Percentiles rank a stretch among this genome's conserved stretches.
Conservation (phyloP, 2,797 vertebrate genomes). For the Gouania willdenowi region DNA sequence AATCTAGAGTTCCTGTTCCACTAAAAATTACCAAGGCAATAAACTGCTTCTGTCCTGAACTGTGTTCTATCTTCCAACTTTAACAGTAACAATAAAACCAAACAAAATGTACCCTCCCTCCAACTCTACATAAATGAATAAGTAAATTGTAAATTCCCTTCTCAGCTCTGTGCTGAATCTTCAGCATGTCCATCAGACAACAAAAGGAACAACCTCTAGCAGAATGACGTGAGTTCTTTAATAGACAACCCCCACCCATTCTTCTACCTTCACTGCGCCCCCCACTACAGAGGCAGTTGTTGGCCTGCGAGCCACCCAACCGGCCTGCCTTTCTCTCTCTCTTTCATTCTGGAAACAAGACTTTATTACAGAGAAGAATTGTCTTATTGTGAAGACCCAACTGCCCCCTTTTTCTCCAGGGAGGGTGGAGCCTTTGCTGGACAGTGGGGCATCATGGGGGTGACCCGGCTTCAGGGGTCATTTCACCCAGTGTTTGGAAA, state of each 20-base stretch:
- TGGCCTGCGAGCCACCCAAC: slow-evolving; percentile 34
- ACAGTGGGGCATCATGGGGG: slow-evolving; percentile 58
- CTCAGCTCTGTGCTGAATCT: too few species aligned
- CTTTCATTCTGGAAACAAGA: slow-evolving; percentile 60
- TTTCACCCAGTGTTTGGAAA: slow-evolving; percentile 68
- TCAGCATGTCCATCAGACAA: slow-evolving; percentile 29
- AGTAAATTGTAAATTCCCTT: too few species aligned
- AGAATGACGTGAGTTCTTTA: slow-evolving; percentile 75
- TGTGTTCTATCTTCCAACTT: too few species aligned
- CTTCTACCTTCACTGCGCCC: slow-evolving; percentile 27
- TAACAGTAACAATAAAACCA: too few species aligned
- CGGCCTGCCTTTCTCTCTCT: slow-evolving; percentile 42
- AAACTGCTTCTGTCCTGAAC: too few species aligned
- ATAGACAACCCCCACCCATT: slow-evolving; percentile 20
- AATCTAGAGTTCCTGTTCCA: too few species aligned
- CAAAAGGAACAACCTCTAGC: slow-evolving; percentile 53
- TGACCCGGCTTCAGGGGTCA: slow-evolving; percentile 73
- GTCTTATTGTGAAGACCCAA: slow-evolving; percentile 68
- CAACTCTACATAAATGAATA: too few species aligned
- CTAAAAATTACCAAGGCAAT: too few species aligned
- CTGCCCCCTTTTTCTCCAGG: slow-evolving; percentile 47
- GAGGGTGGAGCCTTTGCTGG: slow-evolving; percentile 52
- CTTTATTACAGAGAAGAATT: slow-evolving; percentile 77
- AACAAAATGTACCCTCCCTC: too few species aligned
- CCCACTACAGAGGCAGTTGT: slow-evolving; percentile 35